Percentiles rank a stretch among this genome's conserved stretches.
phyloP scores from a whole-genome alignment of 2,888 invertebrate genomes.

The Chymomyza caudatula region DNA sequence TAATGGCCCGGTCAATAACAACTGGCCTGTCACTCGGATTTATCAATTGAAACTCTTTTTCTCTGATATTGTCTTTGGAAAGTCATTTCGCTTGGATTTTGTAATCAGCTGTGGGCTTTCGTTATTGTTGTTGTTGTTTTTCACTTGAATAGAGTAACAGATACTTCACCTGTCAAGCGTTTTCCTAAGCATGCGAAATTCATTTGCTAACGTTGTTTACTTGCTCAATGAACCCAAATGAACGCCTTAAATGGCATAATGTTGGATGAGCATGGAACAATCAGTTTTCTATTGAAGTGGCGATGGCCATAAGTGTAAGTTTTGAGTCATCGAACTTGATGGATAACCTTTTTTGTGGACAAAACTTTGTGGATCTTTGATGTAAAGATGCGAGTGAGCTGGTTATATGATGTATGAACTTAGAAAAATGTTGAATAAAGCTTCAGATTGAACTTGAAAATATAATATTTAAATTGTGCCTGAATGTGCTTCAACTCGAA shows the following conservation, averaged over 20 bases:
- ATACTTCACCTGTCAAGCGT: conserved; percentile 59
- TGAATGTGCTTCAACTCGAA: no score
- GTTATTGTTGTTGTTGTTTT: not conserved
- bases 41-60: not conserved
- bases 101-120: conserved; percentile 27
- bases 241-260: conserved; percentile 29
- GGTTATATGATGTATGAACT: no score
- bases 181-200: conserved; percentile 21
- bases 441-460: no score
- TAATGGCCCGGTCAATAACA: conserved; percentile 36
- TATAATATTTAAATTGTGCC: no score
- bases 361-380: not conserved
- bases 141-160: not conserved
- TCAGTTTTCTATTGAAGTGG: conserved; percentile 7
- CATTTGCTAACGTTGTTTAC: not conserved
- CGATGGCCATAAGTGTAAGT: conserved; percentile 1
- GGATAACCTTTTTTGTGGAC: not conserved
- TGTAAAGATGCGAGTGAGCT: no score
- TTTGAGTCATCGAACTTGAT: conserved; percentile 25
- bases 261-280: conserved; percentile 28
- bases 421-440: no score
- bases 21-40: not conserved
- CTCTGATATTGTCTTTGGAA: not conserved
- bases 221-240: not conserved
- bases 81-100: conserved; percentile 34